Base-by-base conservation (phyloP, 2,888 invertebrate genomes). In the Sicus ferrugineus region DNA sequence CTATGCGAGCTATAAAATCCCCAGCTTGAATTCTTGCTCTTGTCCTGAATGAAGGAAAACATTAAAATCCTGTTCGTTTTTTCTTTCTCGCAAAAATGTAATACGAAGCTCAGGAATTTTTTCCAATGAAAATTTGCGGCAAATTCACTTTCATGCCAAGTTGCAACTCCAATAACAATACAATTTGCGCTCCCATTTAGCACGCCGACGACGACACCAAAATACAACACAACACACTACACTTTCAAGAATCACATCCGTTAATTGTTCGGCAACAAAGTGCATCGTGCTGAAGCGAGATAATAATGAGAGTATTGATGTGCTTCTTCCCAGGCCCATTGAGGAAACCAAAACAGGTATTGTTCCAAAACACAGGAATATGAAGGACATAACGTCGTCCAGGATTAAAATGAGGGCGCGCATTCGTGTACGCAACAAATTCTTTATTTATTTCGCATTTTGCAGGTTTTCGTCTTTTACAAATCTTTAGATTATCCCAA, bases 61-160 rank as follows among this genome's bases (percentile, higher is more conserved):
- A 19, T 19, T 9, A 21, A n/a, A 34, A 6, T 31, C 19, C 11
- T 54, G 23, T 26, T 31, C 6, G 23, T 42, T 46, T 26, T 42
- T 42, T 23, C 11, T 64, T 48, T 64, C 50, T 52, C 63, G 62
- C 46, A 62, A 48, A 31, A 11, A 28, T 54, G 61, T 66, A 66
- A 66, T 56, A 56, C 56, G 58, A 66, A 56, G 19, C 66, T 46
- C 5, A 66, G 56, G 66, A 66, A 66, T 56, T 66, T 66, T 58
- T 58, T 66, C 66, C 66, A 56, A 30, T 56, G 66, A 66, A 66
- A 66, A 66, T 66, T 65, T 66, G 19, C 66, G 66, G 66, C 66
- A 66, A 46, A 66, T 30, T 52, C 19, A 56, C 66, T 66, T 66
- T 66, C 21, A 66, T 56, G 58, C 42, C 66, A 50, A 61, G 42